Percentiles rank a stretch among this genome's conserved stretches.
These are phyloP conservation scores for Zosterops borbonicus DNA, from an alignment of 2,113 vertebrate genomes.

Conservation along the genomic window DNA sequence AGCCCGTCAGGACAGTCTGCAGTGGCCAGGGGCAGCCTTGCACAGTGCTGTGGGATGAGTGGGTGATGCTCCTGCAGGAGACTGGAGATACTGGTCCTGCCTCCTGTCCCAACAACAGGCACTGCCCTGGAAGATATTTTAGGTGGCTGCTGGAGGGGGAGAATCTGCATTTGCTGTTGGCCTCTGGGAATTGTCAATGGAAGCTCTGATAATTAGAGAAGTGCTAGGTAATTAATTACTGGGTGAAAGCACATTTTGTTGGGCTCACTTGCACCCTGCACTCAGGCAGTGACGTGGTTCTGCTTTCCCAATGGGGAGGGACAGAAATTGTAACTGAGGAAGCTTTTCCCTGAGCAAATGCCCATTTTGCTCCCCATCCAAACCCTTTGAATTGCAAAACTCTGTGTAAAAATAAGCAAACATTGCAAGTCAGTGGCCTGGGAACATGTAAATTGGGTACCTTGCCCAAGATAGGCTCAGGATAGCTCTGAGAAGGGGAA, in stretches of 20 bases:
- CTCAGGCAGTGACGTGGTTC: accelerated
- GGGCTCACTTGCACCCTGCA: background rate
- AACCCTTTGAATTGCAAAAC: background rate
- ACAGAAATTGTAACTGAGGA: background rate
- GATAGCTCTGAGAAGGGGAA: background rate
- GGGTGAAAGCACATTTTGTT: background rate
- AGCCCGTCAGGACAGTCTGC: accelerated
- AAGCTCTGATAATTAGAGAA: slow-evolving; percentile 41
- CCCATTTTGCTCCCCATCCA: background rate
- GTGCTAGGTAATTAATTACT: slow-evolving; percentile 35
- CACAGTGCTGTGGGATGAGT: accelerated
- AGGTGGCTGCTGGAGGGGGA: background rate
- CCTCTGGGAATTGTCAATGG: background rate
- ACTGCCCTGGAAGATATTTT: background rate
- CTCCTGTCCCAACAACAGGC: background rate
- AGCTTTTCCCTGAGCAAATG: background rate
- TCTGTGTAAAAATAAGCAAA: background rate
- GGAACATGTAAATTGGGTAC: background rate
- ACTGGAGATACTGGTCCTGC: background rate
- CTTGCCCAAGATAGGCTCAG: background rate
- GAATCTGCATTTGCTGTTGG: background rate
- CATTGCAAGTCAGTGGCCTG: background rate
- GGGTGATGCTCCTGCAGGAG: background rate
- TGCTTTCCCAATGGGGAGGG: background rate
- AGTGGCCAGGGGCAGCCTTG: background rate